Evolutionary conservation across 2,113 vertebrate species (phyloP).

Genomic region (Zosterops hypoxanthus): DNA sequence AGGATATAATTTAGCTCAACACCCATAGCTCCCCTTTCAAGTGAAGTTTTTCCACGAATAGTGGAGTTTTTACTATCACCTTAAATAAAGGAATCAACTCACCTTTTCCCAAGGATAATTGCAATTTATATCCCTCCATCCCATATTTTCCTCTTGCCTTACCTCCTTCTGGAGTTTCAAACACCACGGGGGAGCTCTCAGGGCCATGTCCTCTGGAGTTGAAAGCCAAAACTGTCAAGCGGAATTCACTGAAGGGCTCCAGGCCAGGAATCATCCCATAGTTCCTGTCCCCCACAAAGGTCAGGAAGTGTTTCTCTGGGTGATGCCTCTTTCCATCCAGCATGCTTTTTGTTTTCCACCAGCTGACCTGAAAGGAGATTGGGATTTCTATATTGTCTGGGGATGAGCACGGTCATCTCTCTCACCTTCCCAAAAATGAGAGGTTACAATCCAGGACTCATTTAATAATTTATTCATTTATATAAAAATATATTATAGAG

Average conservation of each 20-base stretch:
- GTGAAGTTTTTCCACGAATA: background rate
- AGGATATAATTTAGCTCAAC: background rate
- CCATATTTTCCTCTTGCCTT: constrained; percentile 39
- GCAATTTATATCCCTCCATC: background rate
- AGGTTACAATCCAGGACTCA: background rate
- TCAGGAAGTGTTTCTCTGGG: constrained; percentile 80
- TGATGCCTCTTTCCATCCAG: constrained; percentile 81
- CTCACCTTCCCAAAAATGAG: background rate
- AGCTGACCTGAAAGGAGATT: constrained; percentile 81
- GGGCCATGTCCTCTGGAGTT: constrained; percentile 92
- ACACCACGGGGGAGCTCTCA: constrained; percentile 83
- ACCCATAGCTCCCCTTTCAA: background rate
- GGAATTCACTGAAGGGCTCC: constrained; percentile 91
- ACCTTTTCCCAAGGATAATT: background rate
- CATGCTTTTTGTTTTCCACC: constrained; percentile 89
- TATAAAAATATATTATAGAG: background rate
- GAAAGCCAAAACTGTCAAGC: constrained; percentile 87
- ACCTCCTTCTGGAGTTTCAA: constrained; percentile 98
- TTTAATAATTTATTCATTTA: background rate
- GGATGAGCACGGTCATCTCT: background rate
- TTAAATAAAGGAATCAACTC: background rate
- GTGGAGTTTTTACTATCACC: background rate
- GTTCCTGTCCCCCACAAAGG: constrained; percentile 81
- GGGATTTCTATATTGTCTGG: background rate
- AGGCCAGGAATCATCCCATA: constrained; percentile 84